phyloP scores from a whole-genome alignment of 2,113 vertebrate species.

The Natator depressus region DNA sequence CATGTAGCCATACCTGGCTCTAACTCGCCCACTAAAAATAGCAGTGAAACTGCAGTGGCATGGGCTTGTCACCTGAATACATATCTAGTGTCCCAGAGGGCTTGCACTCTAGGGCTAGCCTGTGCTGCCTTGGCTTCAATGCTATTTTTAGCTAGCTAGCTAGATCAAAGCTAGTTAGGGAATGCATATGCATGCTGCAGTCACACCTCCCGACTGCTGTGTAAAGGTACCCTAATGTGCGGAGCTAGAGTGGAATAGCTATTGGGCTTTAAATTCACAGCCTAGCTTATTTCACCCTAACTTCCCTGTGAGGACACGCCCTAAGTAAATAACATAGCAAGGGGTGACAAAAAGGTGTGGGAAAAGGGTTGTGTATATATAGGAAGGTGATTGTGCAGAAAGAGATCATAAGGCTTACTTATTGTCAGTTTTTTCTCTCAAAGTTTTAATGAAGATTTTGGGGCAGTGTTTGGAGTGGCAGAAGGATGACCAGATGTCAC shows the following conservation, averaged over 20 bases:
- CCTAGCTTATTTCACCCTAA: neutral
- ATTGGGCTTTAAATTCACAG: neutral
- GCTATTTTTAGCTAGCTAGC: neutral
- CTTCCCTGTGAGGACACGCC: neutral
- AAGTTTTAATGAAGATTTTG: neutral
- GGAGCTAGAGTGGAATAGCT: neutral
- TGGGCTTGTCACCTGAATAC: neutral
- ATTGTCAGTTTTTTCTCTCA: neutral
- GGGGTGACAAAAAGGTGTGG: neutral
- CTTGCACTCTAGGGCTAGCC: neutral
- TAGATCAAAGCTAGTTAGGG: neutral
- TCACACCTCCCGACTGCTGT: neutral
- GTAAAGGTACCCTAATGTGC: neutral
- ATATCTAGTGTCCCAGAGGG: neutral
- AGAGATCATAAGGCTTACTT: neutral
- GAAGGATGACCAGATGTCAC: neutral
- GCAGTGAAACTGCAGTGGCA: neutral
- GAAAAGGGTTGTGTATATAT: neutral
- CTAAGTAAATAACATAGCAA: neutral
- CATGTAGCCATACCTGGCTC: neutral
- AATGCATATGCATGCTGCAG: neutral
- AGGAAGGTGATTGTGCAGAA: neutral
- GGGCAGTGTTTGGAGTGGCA: neutral
- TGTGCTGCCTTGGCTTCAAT: neutral
- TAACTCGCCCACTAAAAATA: neutral